Percentiles rank a stretch among this genome's conserved stretches.
phyloP scores from a whole-genome alignment of 2,888 invertebrate species.

The Thera obeliscata region DNA sequence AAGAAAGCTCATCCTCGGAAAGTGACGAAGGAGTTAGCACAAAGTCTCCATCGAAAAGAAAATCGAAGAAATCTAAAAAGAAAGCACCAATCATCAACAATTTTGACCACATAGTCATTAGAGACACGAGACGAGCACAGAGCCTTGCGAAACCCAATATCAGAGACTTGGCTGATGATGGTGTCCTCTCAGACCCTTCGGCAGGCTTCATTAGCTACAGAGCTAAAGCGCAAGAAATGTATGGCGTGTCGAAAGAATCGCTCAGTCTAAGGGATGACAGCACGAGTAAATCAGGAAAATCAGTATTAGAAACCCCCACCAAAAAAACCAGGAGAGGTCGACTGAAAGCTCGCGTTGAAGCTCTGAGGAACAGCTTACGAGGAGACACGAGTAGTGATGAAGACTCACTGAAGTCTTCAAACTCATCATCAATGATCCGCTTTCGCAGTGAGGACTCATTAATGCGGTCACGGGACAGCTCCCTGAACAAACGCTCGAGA shows the following conservation, averaged over 20 bases:
- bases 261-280: conserved; percentile 69
- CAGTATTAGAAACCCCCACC: conserved; percentile 78
- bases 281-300: conserved; percentile 70
- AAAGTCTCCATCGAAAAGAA: conserved; percentile 71
- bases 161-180: conserved; percentile 76
- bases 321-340: conserved; percentile 84
- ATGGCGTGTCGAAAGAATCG: conserved; percentile 70
- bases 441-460: conserved; percentile 89
- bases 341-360: conserved; percentile 88
- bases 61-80: conserved; percentile 80
- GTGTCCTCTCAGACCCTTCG: conserved; percentile 85
- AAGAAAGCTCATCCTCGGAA: conserved; percentile 84
- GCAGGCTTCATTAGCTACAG: conserved; percentile 78
- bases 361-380: conserved; percentile 85
- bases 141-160: conserved; percentile 73
- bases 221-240: conserved; percentile 67
- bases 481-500: conserved; percentile 86
- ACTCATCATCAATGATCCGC: conserved; percentile 86
- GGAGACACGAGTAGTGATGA: conserved; percentile 89
- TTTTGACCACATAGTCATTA: conserved; percentile 88
- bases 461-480: conserved; percentile 84
- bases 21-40: conserved; percentile 75
- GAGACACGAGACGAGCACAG: conserved; percentile 80
- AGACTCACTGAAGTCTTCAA: conserved; percentile 87
- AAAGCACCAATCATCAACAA: conserved; percentile 80